Conservation (phyloP, 2,888 invertebrate species). For the Trypoxylon attenuatum region DNA sequence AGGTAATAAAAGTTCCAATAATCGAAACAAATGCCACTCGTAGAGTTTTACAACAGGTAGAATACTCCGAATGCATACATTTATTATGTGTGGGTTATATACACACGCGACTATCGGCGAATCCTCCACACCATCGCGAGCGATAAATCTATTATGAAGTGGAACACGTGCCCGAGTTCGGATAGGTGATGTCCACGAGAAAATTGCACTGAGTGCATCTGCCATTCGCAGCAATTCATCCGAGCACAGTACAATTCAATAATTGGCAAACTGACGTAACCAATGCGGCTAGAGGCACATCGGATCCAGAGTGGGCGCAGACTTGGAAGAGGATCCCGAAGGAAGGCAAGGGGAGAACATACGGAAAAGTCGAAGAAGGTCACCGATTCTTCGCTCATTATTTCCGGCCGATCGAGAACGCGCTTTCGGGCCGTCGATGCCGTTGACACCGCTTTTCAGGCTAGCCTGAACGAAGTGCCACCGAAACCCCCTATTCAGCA, state of each 20-base stretch:
- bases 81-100: too few species aligned
- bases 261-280: not conserved
- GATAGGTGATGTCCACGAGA: not conserved
- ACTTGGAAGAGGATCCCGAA: not conserved
- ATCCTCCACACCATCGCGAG: not conserved
- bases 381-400: conserved; percentile 57
- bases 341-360: conserved; percentile 8
- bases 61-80: too few species aligned
- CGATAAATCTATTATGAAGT: not conserved
- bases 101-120: too few species aligned
- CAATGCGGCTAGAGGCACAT: too few species aligned
- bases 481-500: conserved; percentile 33
- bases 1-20: too few species aligned
- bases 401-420: conserved; percentile 51
- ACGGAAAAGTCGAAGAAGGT: conserved; percentile 3
- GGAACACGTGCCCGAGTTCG: not conserved
- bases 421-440: conserved; percentile 41
- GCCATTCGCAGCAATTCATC: not conserved
- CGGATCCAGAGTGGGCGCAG: not conserved
- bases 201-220: not conserved
- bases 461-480: conserved; percentile 8
- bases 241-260: not conserved
- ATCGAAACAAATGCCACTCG: too few species aligned
- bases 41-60: too few species aligned
- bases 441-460: conserved; percentile 51